Conservation (phyloP, 2,113 vertebrate species). For the Benitochromis conjunctus region DNA sequence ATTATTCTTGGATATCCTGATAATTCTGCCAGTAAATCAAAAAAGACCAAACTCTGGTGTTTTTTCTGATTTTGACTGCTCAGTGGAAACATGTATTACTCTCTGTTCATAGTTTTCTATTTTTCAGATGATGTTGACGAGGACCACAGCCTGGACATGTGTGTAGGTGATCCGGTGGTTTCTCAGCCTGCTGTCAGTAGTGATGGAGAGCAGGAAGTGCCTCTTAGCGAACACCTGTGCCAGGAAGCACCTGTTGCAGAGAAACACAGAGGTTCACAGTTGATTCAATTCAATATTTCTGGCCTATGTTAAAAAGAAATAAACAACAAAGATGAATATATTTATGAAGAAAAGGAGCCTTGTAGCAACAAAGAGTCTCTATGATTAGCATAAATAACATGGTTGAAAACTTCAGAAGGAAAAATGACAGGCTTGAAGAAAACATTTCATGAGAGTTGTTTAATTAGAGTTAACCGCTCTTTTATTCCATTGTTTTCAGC, state of each 20-base stretch:
- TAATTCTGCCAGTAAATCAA: not conserved
- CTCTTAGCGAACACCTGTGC: not conserved
- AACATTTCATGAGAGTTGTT: not conserved
- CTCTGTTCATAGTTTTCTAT: not conserved
- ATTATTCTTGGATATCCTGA: not conserved
- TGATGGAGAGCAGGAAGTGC: constrained; percentile 65
- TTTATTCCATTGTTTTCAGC: not conserved
- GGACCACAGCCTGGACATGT: not conserved
- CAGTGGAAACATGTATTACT: not conserved
- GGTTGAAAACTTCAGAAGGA: not conserved
- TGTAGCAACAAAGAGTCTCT: not conserved
- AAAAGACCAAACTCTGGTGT: not conserved
- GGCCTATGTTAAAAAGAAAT: not conserved
- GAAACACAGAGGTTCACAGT: constrained; percentile 46
- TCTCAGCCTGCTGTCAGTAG: not conserved
- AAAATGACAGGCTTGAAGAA: not conserved
- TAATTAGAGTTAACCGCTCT: not conserved
- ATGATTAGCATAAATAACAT: not conserved
- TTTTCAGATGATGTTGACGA: constrained; percentile 1
- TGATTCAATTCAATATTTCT: not conserved
- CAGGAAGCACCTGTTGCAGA: constrained; percentile 12
- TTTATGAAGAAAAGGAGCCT: not conserved
- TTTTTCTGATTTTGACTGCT: not conserved
- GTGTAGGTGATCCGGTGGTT: constrained; percentile 19
- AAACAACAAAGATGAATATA: not conserved